Base-by-base conservation (phyloP, 2,888 invertebrate genomes). In the Andrena bucephala region DNA sequence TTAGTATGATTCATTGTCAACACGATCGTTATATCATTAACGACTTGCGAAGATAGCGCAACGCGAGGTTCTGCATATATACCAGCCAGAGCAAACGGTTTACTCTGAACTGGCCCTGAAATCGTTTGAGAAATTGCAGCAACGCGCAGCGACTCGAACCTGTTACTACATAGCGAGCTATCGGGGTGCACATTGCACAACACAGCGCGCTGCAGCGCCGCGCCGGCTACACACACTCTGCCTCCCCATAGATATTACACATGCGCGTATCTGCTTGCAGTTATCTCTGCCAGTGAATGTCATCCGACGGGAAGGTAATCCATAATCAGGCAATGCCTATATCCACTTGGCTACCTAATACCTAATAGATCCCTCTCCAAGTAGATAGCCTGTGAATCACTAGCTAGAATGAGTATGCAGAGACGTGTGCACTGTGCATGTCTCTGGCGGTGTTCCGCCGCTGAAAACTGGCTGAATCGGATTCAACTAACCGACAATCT, bases 241-340 rank as follows among this genome's bases (percentile, higher is more conserved):
- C 83, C 77, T 77, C 77, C 83, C 79, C 66, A 80, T 80, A 75
- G 85, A 85, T 83, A 80, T 85, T 80, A 83, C 83, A 83, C 63
- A 80, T 54, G 83, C 77, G 36, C 74, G 62, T 78, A 85, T 85
- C 82, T 83, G 78, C 79, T 82, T 72, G 76, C 77, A 87, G 90
- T 87, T 89, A 90, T 90, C 87, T 89, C 89, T 87, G 86, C 84
- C 86, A 68, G 85, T 85, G 88, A 90, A 88, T 87, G 77, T 81
- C 84, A 85, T 81, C 86, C 84, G 78, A 78, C 86, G 79, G 85
- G 70, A 74, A 77, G 86, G 87, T 89, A 90, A 90, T 90, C 90
- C 89, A 90, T 90, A 90, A 90, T 90, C 89, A 89, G 85, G 77
- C 76, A 60, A 81, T 83, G 84, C 78, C 86, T 81, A 87, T 85